phyloP scores from a whole-genome alignment of 2,797 vertebrate genomes.

The Hippoglossus hippoglossus region DNA sequence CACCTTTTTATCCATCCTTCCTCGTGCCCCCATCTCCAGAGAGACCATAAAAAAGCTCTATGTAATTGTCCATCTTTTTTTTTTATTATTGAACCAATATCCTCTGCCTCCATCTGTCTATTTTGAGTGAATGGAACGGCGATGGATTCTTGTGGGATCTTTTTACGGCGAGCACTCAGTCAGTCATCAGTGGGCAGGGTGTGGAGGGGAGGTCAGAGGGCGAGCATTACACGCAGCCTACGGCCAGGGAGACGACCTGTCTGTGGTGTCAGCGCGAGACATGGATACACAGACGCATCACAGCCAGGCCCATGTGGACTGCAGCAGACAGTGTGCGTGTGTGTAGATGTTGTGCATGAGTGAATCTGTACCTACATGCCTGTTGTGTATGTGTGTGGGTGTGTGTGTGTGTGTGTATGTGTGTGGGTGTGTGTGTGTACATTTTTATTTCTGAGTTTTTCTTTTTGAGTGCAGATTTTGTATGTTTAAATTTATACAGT shows the following conservation, averaged over 20 bases:
- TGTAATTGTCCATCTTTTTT: conserved; percentile 54
- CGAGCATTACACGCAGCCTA: conserved; percentile 27
- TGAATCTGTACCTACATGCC: no score
- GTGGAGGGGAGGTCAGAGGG: conserved; percentile 42
- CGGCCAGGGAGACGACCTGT: conserved; percentile 26
- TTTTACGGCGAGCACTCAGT: conserved; percentile 57
- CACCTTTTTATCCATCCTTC: conserved; percentile 15
- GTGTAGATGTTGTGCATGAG: not conserved
- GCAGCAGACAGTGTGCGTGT: not conserved
- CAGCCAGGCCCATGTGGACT: not conserved
- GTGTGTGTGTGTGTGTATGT: not conserved
- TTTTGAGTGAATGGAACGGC: conserved; percentile 28
- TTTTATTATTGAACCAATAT: conserved; percentile 46
- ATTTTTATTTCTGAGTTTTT: not conserved
- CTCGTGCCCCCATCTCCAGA: conserved; percentile 26
- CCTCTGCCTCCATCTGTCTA: conserved; percentile 40
- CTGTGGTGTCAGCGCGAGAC: not conserved
- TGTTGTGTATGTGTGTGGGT: not conserved
- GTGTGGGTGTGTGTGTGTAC: no score
- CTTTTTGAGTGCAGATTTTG: conserved; percentile 14
- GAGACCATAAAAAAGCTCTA: conserved; percentile 48
- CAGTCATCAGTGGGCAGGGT: conserved; percentile 36
- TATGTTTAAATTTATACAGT: conserved; percentile 26
- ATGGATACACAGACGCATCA: conserved; percentile 60
- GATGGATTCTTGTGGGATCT: conserved; percentile 52